Base-by-base conservation (phyloP, 2,797 vertebrate species). In the Paratrypauchen microcephalus region DNA sequence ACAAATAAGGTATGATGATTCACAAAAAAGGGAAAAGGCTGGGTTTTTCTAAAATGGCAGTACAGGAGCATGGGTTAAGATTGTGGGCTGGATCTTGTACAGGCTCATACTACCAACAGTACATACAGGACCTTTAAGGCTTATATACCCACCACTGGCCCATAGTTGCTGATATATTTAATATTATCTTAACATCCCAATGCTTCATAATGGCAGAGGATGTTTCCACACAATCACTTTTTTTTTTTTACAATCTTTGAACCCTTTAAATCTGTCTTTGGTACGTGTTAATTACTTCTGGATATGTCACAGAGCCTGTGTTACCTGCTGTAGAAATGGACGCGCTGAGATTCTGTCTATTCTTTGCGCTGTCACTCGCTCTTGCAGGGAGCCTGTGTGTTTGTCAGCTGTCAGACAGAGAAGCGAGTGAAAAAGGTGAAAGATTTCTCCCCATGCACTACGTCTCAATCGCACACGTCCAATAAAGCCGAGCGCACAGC, bases 341-440 rank as follows among this genome's bases (percentile, higher is more conserved):
- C 60, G 24, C 24, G 16, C 48, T 47, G 67, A 66, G 48, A 52
- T 56, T 26, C 41, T 69, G 61, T 52, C 50, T 62, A 81, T 32
- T 72, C 28, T 66, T 54, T 83, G 71, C 71, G 13, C 59, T 83
- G 81, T 82, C 82, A 86, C 72, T 87, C 73, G 76, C 64, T 69
- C 78, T 83, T 63, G 69, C 69, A 70, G 24, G 41, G 41, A 79
- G 71, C 57, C 68, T 67, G 72, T 76, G 68, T 84, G 72, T 76
- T 86, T 87, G 76, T 80, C 80, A 87, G 76, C 79, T 80, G 78
- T 79, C 80, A 77, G n/a, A 68, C 11, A 60, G 48, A 56, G 57
- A 52, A 60, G 65, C 59, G 6, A 12, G 48, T 13, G 9, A 68
- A 73, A 45, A 70, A 68, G 24, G 50, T 11, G 8, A 36, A 68